Base-by-base conservation (phyloP, 2,797 vertebrate genomes). In the Cottoperca gobio region DNA sequence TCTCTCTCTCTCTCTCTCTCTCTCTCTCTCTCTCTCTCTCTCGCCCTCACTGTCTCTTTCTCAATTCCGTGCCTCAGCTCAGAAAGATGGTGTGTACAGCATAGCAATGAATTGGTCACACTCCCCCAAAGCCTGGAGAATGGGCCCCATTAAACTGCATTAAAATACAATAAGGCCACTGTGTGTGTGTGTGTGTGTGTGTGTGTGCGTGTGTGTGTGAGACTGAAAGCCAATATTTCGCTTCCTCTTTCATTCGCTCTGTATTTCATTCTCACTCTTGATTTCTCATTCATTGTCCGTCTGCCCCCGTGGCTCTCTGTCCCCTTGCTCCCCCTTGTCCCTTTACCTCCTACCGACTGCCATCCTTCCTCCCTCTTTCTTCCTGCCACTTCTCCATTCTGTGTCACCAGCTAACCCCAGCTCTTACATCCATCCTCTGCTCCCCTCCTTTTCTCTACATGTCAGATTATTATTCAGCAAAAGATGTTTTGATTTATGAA, bases 101-200 rank as follows among this genome's bases (percentile, higher is more conserved):
- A 93, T 92, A 89, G 73, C 86, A 94, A 95, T 93, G 90, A 91
- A 90, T 91, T 82, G 78, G 82, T 89, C 69, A 73, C 86, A 87
- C 82, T 88, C 76, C 73, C 83, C 88, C 69, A 74, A 76, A 86
- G 89, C 65, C 83, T 80, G 57, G 40, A 91, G 89, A 93, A 92
- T 89, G 79, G 87, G 82, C 66, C 81, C 89, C 88, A 93, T 94
- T 93, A 94, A 94, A 94, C 88, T 91, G 92, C 87, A 94, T 94
- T 94, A 93, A 94, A 92, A 90, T 86, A 93, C 91, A 93, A 94
- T 92, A 94, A 91, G 79, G 82, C 85, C 85, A 88, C 72, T 86
- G 87, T 90, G 68, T 81, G 39, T 23, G 45, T 37, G 26, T 37
- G 61, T 70, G 60, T 31, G 43, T 58, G 69, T 48, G 42, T 28